Conservation (phyloP, 2,797 vertebrate species). For the Philypnodon macrostomus region DNA sequence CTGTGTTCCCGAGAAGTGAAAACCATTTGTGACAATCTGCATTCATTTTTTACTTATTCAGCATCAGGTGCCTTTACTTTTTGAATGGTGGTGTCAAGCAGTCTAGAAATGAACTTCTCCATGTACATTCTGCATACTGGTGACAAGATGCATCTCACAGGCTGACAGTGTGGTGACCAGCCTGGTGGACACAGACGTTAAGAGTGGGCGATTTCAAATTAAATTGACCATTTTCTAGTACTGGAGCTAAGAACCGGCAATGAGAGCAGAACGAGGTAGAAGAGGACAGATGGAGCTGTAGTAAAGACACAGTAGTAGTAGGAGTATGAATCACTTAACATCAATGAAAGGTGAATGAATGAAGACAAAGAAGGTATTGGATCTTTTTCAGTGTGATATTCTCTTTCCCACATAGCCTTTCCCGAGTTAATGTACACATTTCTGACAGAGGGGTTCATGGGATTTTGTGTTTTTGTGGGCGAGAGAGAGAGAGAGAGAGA, state of each 20-base stretch:
- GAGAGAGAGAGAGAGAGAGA: constrained; percentile 13
- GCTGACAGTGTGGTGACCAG: constrained; percentile 53
- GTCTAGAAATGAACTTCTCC: constrained; percentile 38
- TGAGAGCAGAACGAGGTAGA: constrained; percentile 29
- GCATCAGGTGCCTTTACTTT: constrained; percentile 15
- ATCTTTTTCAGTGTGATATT: not conserved
- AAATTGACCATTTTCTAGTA: constrained; percentile 50
- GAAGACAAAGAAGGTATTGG: not conserved
- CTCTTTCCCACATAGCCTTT: not conserved
- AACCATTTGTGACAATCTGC: too few species aligned
- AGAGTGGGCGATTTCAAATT: constrained; percentile 54
- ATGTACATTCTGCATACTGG: constrained; percentile 43
- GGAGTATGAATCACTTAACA: not conserved
- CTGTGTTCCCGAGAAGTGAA: too few species aligned
- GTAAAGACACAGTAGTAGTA: constrained; percentile 7
- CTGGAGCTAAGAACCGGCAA: constrained; percentile 35
- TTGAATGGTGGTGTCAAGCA: constrained; percentile 17
- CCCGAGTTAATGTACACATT: constrained; percentile 3
- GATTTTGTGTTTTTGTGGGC: constrained; percentile 4
- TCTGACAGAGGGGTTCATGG: not conserved
- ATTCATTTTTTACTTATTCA: constrained; percentile 17
- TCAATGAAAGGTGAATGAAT: not conserved
- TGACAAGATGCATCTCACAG: too few species aligned
- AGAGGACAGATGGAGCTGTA: constrained; percentile 25
- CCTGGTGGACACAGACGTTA: constrained; percentile 59